A percentile compares a stretch with the other conserved stretches of the same genome.
These are phyloP conservation scores for Tinamus guttatus DNA, from an alignment of 2,113 vertebrate species.

Conservation along the genomic window DNA sequence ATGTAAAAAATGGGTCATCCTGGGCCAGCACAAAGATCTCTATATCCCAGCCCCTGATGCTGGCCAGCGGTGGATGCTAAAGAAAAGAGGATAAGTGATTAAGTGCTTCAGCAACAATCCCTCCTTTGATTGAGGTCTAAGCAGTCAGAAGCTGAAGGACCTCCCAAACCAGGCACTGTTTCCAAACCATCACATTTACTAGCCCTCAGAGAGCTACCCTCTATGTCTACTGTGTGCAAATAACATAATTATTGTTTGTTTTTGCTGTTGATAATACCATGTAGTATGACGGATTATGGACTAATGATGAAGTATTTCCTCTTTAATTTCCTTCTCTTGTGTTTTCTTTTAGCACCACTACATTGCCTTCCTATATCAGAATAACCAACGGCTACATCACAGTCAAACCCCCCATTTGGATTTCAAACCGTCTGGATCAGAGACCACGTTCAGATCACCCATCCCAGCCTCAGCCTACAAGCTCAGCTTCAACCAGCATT, in stretches of 20 bases:
- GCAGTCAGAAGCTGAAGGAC: neutral
- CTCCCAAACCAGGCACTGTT: neutral
- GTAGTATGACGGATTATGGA: neutral
- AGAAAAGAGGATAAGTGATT: neutral
- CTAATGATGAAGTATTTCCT: neutral
- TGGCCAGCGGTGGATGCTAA: neutral
- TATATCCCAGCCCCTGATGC: neutral
- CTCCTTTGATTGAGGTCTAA: neutral
- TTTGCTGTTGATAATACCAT: neutral
- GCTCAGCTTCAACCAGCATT: conserved; percentile 27
- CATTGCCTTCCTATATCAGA: conserved; percentile 82
- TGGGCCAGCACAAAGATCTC: neutral
- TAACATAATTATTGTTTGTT: neutral
- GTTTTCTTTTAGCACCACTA: conserved; percentile 83
- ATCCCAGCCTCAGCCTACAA: conserved; percentile 30
- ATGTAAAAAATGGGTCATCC: neutral
- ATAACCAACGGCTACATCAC: conserved; percentile 88
- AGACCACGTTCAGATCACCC: conserved; percentile 7
- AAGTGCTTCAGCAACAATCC: neutral
- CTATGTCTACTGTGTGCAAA: neutral
- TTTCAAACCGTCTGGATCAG: conserved; percentile 75
- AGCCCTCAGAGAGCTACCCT: neutral
- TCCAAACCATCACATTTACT: neutral
- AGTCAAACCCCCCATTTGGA: conserved; percentile 80
- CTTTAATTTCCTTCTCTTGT: conserved; percentile 28